Evolutionary conservation across 2,888 invertebrate species (phyloP).

Genomic region (Caenorhabditis sp.): DNA sequence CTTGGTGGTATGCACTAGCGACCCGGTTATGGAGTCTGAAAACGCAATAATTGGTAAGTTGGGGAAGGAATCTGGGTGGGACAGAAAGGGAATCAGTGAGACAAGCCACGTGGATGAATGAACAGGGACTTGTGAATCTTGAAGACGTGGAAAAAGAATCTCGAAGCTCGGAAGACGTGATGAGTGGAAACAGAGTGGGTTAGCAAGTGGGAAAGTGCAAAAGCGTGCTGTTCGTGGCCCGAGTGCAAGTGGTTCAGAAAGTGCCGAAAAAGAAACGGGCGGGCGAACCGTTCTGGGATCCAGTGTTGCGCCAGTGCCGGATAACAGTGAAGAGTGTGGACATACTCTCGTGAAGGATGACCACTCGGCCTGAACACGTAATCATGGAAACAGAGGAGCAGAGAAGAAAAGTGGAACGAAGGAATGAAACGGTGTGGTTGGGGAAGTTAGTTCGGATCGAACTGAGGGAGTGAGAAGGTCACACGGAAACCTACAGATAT

Average conservation of each 20-base stretch:
- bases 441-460: not conserved
- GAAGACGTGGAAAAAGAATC: not conserved
- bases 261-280: not conserved
- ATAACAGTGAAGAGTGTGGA: conserved; percentile 34
- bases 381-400: not conserved
- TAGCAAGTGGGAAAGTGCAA: conserved; percentile 7
- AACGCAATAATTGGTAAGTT: not conserved
- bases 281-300: conserved; percentile 37
- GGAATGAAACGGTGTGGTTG: not conserved
- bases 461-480: conserved; percentile 8
- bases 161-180: not conserved
- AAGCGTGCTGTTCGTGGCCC: conserved; percentile 24
- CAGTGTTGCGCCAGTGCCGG: conserved; percentile 40
- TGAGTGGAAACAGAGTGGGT: not conserved
- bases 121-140: not conserved
- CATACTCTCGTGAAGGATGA: conserved; percentile 34
- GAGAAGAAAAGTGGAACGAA: not conserved
- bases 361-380: conserved; percentile 33
- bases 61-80: not conserved
- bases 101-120: not conserved
- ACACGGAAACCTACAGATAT: conserved; percentile 50
- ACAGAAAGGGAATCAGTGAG: not conserved
- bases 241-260: not conserved
- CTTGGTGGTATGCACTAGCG: conserved; percentile 45
- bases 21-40: conserved; percentile 53